Base-by-base conservation (phyloP, 2,113 vertebrate genomes). In the Calyptommatus sinebrachiatus region DNA sequence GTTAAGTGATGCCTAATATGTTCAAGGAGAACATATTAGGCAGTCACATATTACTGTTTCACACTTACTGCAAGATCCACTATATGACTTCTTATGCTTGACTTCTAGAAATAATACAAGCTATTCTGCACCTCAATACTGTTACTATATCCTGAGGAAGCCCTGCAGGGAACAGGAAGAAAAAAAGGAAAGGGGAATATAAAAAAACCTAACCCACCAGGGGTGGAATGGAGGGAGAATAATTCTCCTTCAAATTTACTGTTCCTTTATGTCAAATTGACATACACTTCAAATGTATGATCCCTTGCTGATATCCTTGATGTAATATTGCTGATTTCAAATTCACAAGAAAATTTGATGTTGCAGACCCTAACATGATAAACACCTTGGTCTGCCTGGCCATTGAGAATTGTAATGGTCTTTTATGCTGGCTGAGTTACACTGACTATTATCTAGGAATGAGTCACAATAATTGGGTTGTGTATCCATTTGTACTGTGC, bases 21-120 rank as follows among this genome's bases (percentile, higher is more conserved):
- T 10, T 41, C 50, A 28, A 53, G 68, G 24, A 48, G 35, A 45
- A 71, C 28, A 50, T 16, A 46, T 10, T 60, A 53, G 1, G 8
- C 41, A 11, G 14, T 50, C 22, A 11, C 14, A 45, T 4, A 41
- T n/a, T 3, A 24, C 57, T 69, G 45, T 5, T 28, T 46, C 46
- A n/a, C 45, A n/a, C 62, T 48, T 14, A 29, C 9, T 45, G 45
- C 41, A 71, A 0, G 1, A 88, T 86, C 48, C 80, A 0, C 87
- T 84, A 45, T 78, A 48, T 83, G 76, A 14, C 41, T 24, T n/a
- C 46, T 41, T 57, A 24, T 60, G 12, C 29, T 78, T 50, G 48
- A 29, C 8, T 78, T 78, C 69, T 78, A 24, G 12, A 41, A 28
- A 11, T n/a, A 5, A 18, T 20, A 35, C 65, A 35, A 69, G 24